Evolutionary conservation across 2,113 vertebrate species (phyloP).

Genomic region (Apus apus): DNA sequence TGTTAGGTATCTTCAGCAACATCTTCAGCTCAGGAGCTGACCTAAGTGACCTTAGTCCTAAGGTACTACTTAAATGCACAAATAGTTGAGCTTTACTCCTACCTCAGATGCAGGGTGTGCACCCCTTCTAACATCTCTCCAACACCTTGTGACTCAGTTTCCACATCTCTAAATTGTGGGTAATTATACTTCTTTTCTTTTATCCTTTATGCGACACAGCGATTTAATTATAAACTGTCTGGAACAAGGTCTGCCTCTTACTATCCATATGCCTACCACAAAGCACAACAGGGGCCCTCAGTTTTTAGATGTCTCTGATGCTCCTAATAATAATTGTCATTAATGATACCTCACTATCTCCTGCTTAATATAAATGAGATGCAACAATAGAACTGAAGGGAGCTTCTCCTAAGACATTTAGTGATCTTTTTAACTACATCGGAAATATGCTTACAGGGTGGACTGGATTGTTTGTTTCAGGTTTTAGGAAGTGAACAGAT

Average conservation of each 20-base stretch:
- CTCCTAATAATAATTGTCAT: background rate
- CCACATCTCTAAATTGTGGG: background rate
- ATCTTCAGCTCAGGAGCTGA: background rate
- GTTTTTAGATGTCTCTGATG: background rate
- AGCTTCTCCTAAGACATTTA: conserved; percentile 11
- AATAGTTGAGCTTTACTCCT: background rate
- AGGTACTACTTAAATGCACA: background rate
- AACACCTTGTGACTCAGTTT: background rate
- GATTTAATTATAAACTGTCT: conserved; percentile 15
- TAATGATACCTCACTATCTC: background rate
- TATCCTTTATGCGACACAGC: background rate
- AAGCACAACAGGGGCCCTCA: background rate
- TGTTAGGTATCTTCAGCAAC: background rate
- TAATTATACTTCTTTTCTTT: background rate
- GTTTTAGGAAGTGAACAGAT: conserved; percentile 79
- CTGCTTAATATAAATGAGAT: background rate
- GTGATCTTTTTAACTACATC: conserved; percentile 39
- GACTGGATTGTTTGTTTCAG: conserved; percentile 68
- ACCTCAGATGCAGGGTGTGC: background rate
- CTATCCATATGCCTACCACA: background rate
- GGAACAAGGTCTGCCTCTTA: conserved; percentile 4
- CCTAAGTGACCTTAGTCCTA: background rate
- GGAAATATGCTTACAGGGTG: conserved; percentile 48
- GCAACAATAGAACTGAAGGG: background rate
- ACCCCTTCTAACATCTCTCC: background rate